phyloP scores from a whole-genome alignment of 1,140 invertebrate species.

The Drosophila nigrodunni region DNA sequence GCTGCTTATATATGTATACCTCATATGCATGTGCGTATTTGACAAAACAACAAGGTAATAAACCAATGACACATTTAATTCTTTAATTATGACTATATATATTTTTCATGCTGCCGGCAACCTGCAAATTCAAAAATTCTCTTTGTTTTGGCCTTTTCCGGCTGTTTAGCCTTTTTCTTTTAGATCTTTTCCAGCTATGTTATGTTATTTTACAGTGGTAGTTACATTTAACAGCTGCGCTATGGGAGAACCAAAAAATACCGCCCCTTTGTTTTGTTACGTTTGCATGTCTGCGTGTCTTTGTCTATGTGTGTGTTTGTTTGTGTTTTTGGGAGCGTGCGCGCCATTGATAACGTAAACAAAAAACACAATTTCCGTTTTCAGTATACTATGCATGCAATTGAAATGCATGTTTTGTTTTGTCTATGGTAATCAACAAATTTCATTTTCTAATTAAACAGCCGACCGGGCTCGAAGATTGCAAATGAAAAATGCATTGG shows the following conservation, averaged over 20 bases:
- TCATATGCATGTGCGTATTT: neutral
- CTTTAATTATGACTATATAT: neutral
- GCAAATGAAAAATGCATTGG: constrained; percentile 56
- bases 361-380: constrained; percentile 66
- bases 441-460: constrained; percentile 60
- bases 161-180: neutral
- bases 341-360: constrained; percentile 72
- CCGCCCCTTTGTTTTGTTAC: constrained; percentile 55
- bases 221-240: constrained; percentile 23
- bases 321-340: constrained; percentile 34
- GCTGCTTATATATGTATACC: neutral
- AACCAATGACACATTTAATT: constrained; percentile 5
- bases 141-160: constrained; percentile 16
- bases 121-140: neutral
- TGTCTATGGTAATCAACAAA: constrained; percentile 68
- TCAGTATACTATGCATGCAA: constrained; percentile 14
- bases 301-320: constrained; percentile 32
- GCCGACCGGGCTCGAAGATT: constrained; percentile 29
- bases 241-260: constrained; percentile 26
- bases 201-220: neutral
- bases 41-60: constrained; percentile 1
- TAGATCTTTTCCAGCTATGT: neutral
- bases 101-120: neutral
- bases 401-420: constrained; percentile 65
- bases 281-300: constrained; percentile 16